Conservation (phyloP, 2,888 invertebrate species). For the Euclidia mi region DNA sequence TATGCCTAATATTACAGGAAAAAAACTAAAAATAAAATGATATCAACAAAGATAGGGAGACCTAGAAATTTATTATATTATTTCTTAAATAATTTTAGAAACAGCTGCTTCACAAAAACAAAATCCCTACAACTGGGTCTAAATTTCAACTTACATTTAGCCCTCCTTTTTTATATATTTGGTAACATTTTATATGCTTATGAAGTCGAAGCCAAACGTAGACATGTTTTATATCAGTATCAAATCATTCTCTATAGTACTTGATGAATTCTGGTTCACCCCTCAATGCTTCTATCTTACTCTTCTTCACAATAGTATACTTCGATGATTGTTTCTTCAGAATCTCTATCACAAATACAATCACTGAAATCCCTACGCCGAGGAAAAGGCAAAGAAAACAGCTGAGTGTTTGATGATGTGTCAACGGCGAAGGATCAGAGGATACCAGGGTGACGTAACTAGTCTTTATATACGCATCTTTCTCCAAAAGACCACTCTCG, state of each 20-base stretch:
- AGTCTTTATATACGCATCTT: slow-evolving; percentile 59
- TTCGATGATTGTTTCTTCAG: slow-evolving; percentile 53
- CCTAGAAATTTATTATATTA: no score
- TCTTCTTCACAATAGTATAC: slow-evolving; percentile 49
- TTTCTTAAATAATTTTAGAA: no score
- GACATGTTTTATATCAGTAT: no score
- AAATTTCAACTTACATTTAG: no score
- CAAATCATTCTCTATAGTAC: background rate
- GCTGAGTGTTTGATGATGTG: slow-evolving; percentile 68
- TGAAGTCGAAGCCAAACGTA: no score
- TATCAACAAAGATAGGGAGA: no score
- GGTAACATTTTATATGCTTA: no score
- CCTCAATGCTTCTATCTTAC: slow-evolving; percentile 15
- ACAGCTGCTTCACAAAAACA: no score
- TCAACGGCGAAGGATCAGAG: slow-evolving; percentile 71
- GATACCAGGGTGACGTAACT: slow-evolving; percentile 45
- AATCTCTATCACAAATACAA: slow-evolving; percentile 69
- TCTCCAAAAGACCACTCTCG: slow-evolving; percentile 74
- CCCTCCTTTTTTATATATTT: no score
- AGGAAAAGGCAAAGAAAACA: slow-evolving; percentile 70
- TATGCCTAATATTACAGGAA: no score
- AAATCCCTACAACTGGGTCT: no score
- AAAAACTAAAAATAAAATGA: no score
- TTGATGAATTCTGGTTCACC: background rate
- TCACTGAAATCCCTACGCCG: slow-evolving; percentile 64